Conservation (phyloP, 2,888 invertebrate genomes). For the Acrocyrtus sp. region DNA sequence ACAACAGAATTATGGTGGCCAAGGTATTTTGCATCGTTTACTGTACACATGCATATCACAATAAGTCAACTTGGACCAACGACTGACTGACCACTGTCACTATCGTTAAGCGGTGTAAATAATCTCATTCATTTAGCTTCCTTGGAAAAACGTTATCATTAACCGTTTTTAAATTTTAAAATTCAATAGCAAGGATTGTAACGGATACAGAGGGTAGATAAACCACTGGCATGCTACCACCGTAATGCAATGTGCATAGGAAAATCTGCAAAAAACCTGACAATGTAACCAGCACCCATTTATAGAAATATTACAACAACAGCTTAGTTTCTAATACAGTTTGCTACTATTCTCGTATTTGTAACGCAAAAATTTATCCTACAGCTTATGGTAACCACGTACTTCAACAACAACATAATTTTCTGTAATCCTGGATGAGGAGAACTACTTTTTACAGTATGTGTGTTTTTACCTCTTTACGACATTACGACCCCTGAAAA, state of each 20-base stretch:
- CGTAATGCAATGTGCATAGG: not conserved
- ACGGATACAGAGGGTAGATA: not conserved
- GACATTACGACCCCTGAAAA: slow-evolving; percentile 39
- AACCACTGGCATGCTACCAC: not conserved
- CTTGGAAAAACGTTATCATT: too few species aligned
- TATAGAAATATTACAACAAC: not conserved
- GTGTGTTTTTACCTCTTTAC: too few species aligned
- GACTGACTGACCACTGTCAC: not conserved
- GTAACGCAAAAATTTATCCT: too few species aligned
- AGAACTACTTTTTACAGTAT: slow-evolving; percentile 12
- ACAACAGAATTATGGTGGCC: not conserved
- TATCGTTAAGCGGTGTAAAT: not conserved
- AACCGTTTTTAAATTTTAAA: too few species aligned
- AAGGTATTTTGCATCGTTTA: not conserved
- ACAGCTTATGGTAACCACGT: too few species aligned
- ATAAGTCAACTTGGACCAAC: not conserved
- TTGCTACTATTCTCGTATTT: not conserved
- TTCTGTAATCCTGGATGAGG: too few species aligned
- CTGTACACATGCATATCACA: not conserved
- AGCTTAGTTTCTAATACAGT: not conserved
- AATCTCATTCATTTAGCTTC: not conserved
- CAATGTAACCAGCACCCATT: not conserved
- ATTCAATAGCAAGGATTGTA: too few species aligned
- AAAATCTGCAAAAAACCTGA: not conserved
- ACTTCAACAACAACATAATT: too few species aligned